phyloP scores from a whole-genome alignment of 2,113 vertebrate genomes.

The Paramisgurnus dabryanus region DNA sequence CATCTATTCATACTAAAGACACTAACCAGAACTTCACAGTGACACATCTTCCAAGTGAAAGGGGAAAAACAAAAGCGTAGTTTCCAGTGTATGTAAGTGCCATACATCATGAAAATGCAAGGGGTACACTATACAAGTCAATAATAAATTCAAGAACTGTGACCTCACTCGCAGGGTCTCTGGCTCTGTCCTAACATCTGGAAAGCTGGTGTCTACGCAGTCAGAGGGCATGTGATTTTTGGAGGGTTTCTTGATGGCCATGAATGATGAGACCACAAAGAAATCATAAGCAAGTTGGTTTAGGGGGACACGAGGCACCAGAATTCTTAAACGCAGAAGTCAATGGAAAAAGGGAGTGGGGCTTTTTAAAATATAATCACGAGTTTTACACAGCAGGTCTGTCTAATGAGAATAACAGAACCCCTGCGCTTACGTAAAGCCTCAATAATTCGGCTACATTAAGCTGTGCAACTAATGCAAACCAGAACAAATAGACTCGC shows the following conservation, averaged over 20 bases:
- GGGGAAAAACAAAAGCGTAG: neutral
- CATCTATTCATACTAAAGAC: constrained; percentile 20
- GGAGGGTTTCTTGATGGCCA: neutral
- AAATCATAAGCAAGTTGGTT: neutral
- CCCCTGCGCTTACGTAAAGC: neutral
- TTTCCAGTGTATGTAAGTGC: constrained; percentile 17
- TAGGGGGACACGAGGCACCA: neutral
- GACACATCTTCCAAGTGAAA: neutral
- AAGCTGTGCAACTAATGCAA: neutral
- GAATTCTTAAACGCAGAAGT: neutral
- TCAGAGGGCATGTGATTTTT: neutral
- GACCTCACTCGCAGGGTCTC: neutral
- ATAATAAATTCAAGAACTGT: constrained; percentile 15
- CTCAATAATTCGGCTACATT: neutral
- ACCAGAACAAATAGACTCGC: neutral
- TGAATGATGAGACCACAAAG: neutral
- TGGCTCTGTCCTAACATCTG: constrained; percentile 23
- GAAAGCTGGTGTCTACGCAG: constrained; percentile 4
- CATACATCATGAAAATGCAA: constrained; percentile 11
- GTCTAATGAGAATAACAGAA: neutral
- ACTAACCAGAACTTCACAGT: constrained; percentile 25
- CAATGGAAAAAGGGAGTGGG: neutral
- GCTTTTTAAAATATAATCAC: neutral
- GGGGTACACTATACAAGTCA: neutral
- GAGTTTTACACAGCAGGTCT: neutral